Percentiles rank a stretch among this genome's conserved stretches.
Evolutionary conservation across 2,797 vertebrate genomes (phyloP).

Genomic region (Propithecus perrieri): DNA sequence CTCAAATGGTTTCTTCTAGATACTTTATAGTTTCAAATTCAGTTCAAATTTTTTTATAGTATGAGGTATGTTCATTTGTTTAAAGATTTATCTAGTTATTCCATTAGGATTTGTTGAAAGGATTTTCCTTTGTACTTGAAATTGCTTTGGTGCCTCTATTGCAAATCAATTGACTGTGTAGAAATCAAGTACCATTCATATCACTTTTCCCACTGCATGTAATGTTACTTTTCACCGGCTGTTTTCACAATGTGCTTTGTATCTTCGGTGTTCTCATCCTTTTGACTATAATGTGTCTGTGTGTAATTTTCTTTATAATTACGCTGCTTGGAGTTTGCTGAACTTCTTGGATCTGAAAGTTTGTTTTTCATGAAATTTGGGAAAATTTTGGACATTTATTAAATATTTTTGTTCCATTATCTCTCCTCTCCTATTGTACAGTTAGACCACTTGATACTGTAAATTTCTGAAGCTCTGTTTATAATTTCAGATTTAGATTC

Average conservation of each 20-base stretch:
- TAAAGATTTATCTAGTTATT: background rate
- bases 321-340: background rate
- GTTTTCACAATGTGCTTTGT: background rate
- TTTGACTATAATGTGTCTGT: background rate
- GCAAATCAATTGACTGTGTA: background rate
- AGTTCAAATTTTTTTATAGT: background rate
- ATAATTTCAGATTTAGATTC: slow-evolving; percentile 28
- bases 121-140: background rate
- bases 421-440: background rate
- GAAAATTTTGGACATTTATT: background rate
- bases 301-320: background rate
- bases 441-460: background rate
- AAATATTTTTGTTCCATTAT: background rate
- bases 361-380: background rate
- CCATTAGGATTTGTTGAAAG: background rate
- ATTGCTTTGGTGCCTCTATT: background rate
- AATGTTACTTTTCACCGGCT: background rate
- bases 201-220: background rate
- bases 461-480: background rate
- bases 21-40: background rate
- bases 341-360: background rate
- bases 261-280: background rate
- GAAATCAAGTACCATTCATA: background rate
- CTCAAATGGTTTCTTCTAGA: background rate
- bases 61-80: background rate